Evolutionary conservation across 2,888 invertebrate genomes (phyloP).

Genomic region (Eledone cirrhosa): DNA sequence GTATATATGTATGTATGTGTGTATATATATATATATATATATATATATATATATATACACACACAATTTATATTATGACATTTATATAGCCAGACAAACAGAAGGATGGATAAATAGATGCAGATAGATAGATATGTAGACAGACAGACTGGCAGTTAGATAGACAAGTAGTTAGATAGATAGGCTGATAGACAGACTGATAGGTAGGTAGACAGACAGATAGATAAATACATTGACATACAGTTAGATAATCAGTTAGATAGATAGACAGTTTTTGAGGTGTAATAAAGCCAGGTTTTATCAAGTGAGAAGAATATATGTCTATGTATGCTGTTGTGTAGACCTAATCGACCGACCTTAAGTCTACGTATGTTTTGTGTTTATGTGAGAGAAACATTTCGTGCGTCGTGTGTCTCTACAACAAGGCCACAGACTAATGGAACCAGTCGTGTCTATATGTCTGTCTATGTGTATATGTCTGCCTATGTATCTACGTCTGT

Average conservation of each 20-base stretch:
- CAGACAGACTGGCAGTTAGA: too few species aligned
- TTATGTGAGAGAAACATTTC: neutral
- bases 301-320: neutral
- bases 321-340: neutral
- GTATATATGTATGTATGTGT: neutral
- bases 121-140: too few species aligned
- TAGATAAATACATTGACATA: neutral
- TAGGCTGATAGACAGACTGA: too few species aligned
- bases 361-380: neutral
- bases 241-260: neutral
- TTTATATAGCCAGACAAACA: neutral
- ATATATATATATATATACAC: slow-evolving; percentile 7
- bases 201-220: too few species aligned
- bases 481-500: neutral
- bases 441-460: neutral
- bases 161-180: too few species aligned
- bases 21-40: slow-evolving; percentile 10
- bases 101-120: neutral
- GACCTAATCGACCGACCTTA: neutral
- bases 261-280: neutral
- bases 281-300: neutral
- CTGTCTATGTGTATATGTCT: neutral
- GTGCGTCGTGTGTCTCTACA: neutral
- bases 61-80: neutral
- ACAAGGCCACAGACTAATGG: neutral